A percentile compares a stretch with the other conserved stretches of the same genome.
Conservation (phyloP, 2,113 vertebrate species). For the Nibea coibor region DNA sequence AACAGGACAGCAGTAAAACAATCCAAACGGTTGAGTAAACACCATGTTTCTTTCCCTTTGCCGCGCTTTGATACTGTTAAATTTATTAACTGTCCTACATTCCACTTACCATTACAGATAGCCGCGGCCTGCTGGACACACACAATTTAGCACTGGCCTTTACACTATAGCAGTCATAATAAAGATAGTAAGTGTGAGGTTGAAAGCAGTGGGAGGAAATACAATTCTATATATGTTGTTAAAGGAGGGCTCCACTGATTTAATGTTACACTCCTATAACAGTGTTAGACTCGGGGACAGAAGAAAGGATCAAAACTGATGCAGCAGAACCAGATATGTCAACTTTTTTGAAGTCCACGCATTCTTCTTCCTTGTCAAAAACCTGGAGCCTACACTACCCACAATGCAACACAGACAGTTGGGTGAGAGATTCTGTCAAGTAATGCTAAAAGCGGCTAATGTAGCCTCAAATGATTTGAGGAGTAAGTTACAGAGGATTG, state of each 20-base stretch:
- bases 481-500: not conserved
- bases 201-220: not conserved
- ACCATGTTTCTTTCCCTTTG: conserved; percentile 40
- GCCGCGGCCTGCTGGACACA: conserved; percentile 10
- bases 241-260: not conserved
- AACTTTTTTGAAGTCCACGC: not conserved
- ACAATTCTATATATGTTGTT: not conserved
- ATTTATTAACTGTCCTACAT: conserved; percentile 25
- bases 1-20: conserved; percentile 44
- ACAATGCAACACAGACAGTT: not conserved
- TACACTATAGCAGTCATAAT: conserved; percentile 3
- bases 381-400: not conserved
- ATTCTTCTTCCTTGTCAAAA: not conserved
- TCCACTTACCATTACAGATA: conserved; percentile 21
- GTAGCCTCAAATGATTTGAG: not conserved
- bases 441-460: not conserved
- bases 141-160: conserved; percentile 4
- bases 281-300: not conserved
- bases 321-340: not conserved
- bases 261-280: not conserved
- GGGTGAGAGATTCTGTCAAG: not conserved
- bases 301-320: not conserved
- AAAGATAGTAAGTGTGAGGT: not conserved
- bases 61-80: conserved; percentile 22
- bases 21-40: conserved; percentile 58